Evolutionary conservation across 53 echinoderm and acorn worm genomes (phyloP), one percentile per base, ranked within the genome.

Genomic region (Henricia sp.): DNA sequence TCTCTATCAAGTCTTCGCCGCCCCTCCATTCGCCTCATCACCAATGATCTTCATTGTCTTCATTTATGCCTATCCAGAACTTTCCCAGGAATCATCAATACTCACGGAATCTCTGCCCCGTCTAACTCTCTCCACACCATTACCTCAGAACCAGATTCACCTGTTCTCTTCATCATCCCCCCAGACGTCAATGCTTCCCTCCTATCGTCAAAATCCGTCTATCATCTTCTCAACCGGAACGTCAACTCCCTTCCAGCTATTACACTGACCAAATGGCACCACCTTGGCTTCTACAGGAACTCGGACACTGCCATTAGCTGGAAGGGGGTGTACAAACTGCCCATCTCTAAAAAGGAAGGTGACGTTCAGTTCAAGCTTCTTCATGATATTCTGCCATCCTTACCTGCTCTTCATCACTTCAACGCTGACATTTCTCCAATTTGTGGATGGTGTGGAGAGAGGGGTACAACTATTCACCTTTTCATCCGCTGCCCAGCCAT

Each of bases 381-480:
- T 2, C 70, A 70, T 19, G 48, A 70, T 26, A 32, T 70, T 23
- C 43, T 69, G 25, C 62, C 62, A 4, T 60, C 62, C 3, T 32
- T 50, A 11, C 50, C 70, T 24, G 48, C 48, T 46, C 50, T 70
- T 6, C 70, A 70, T 27, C 50, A 70, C 32, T 27, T 70, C 12
- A 70, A 50, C 50, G 24, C 48, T 11, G 50, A 70, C 14, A 70
- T 70, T 24, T 32, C 30, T 46, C 25, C 30, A 21, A 25, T 27
- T 0, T 80, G 62, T 14, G 28, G 44, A 39, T 80, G 64, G 80
- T 80, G 80, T 17, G 62, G 44, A 41, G 80, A 80, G 64, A 80
- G 25, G 33, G 80, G 64, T 6, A 80, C 48, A n/a, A 74, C 53
- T 16, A 37, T 24, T 16, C 74, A 74, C 21, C 74, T 74, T 2